These are phyloP conservation scores for Cossypha caffra DNA, from an alignment of 2,797 vertebrate species.

Conservation along the genomic window DNA sequence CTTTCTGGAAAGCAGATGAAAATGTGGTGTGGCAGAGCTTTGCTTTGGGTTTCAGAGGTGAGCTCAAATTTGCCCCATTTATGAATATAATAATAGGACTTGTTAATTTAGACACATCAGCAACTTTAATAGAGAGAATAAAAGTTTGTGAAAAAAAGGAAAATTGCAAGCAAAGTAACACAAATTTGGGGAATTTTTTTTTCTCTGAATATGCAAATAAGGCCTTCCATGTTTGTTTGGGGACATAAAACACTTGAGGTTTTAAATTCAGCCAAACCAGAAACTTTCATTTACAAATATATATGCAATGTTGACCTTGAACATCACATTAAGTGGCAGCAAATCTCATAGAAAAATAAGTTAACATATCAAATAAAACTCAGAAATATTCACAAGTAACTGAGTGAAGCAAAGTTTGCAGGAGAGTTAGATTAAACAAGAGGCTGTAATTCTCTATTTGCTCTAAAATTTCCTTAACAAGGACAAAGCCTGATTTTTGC, in stretches of 20 bases:
- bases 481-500: not conserved
- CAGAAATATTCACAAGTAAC: not conserved
- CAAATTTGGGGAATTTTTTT: not conserved
- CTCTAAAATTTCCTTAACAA: not conserved
- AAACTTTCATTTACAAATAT: not conserved
- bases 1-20: not conserved
- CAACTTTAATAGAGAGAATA: not conserved
- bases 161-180: not conserved
- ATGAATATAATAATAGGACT: not conserved
- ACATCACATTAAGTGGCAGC: not conserved
- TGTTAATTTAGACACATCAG: not conserved
- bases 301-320: not conserved
- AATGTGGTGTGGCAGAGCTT: not conserved
- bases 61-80: not conserved
- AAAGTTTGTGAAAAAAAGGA: not conserved
- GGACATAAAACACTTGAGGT: not conserved
- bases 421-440: not conserved
- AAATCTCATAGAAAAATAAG: not conserved
- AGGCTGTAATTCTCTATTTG: not conserved
- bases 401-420: not conserved
- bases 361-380: not conserved
- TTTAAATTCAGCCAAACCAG: not conserved
- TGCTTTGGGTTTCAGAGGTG: not conserved
- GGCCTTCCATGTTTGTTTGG: not conserved
- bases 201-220: not conserved